These are phyloP conservation scores for Lonchura striata DNA, from an alignment of 2,113 vertebrate species.

Conservation along the genomic window DNA sequence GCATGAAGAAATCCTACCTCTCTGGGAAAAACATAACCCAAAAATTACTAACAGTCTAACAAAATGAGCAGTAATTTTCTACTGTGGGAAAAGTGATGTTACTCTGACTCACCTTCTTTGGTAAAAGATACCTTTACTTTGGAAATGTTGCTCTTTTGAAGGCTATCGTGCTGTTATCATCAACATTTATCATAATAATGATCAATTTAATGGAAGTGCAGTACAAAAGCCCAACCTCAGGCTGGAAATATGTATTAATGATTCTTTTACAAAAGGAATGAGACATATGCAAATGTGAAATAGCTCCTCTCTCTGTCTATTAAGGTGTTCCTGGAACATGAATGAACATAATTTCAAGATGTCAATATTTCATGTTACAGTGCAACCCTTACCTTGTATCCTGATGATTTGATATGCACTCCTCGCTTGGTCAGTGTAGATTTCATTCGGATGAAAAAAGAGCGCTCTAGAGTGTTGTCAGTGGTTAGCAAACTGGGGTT, in stretches of 20 bases:
- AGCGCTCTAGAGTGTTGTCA: constrained; percentile 91
- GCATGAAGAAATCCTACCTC: not conserved
- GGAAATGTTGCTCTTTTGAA: not conserved
- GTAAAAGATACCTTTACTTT: not conserved
- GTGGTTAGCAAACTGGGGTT: constrained; percentile 90
- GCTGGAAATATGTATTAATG: not conserved
- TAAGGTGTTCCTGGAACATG: not conserved
- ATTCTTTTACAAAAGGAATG: not conserved
- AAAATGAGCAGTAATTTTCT: not conserved
- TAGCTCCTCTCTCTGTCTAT: not conserved
- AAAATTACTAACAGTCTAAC: not conserved
- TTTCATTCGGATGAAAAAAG: constrained; percentile 99
- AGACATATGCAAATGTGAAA: not conserved
- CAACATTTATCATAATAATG: not conserved
- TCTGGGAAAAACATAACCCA: not conserved
- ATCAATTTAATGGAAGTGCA: not conserved
- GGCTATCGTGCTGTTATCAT: not conserved
- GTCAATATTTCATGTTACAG: not conserved
- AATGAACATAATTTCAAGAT: not conserved
- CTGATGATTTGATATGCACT: constrained; percentile 98
- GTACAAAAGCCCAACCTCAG: not conserved
- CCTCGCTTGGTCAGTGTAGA: constrained; percentile 98
- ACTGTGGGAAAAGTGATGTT: not conserved
- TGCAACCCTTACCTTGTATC: constrained; percentile 89
- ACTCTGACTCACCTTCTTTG: not conserved